These are phyloP conservation scores for Antechinus flavipes DNA, from an alignment of 2,113 vertebrate species.

Conservation along the genomic window DNA sequence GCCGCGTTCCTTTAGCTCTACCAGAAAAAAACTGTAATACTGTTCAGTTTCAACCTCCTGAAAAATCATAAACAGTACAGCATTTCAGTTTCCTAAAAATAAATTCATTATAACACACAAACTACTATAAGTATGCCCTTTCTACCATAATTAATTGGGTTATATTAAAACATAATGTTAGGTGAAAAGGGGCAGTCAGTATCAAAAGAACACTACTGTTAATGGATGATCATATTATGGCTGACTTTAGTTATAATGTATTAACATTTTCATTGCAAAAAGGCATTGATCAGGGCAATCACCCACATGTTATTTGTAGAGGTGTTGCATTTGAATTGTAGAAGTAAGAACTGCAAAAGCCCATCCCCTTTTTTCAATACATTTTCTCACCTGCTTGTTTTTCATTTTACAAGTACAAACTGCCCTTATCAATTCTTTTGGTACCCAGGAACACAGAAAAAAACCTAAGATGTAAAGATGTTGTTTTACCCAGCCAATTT, in stretches of 20 bases:
- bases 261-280: not conserved
- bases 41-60: conserved; percentile 99
- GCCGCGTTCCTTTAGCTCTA: conserved; percentile 96
- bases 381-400: conserved; percentile 21
- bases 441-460: not conserved
- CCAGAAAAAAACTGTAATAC: conserved; percentile 97
- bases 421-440: conserved; percentile 7
- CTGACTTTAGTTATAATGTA: not conserved
- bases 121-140: not conserved
- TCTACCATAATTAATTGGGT: not conserved
- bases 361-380: conserved; percentile 1
- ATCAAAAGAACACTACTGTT: not conserved
- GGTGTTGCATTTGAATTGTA: conserved; percentile 38
- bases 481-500: not conserved
- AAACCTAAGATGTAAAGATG: not conserved
- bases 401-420: not conserved
- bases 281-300: not conserved
- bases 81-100: conserved; percentile 44
- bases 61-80: conserved; percentile 76
- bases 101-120: conserved; percentile 6
- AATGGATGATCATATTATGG: not conserved
- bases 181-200: not conserved
- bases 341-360: conserved; percentile 36
- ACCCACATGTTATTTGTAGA: not conserved
- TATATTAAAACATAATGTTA: not conserved